A percentile compares a stretch with the other conserved stretches of the same genome.
Conservation (phyloP, 2,888 invertebrate genomes). For the Vanessa cardui region DNA sequence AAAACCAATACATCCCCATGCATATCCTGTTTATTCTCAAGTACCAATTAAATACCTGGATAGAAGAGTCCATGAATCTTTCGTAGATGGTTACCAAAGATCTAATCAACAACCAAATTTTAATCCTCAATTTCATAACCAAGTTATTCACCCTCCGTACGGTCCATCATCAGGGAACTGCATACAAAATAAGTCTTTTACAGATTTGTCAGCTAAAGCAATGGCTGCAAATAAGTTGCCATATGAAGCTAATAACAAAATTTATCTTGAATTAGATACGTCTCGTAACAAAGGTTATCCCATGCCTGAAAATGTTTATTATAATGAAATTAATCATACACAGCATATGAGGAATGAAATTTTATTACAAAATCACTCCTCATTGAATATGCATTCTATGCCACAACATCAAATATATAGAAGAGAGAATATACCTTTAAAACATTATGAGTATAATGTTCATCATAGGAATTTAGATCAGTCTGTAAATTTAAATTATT, state of each 20-base stretch:
- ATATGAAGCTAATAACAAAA: constrained; percentile 63
- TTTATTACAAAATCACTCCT: constrained; percentile 60
- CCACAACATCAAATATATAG: constrained; percentile 64
- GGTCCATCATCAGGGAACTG: constrained; percentile 60
- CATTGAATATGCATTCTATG: constrained; percentile 59
- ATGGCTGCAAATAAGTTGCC: constrained; percentile 61
- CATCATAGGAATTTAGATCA: constrained; percentile 65
- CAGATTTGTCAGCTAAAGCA: constrained; percentile 60
- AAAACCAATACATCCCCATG: constrained; percentile 62
- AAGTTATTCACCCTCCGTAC: constrained; percentile 66
- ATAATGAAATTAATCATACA: constrained; percentile 62
- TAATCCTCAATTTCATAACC: constrained; percentile 63
- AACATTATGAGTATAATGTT: constrained; percentile 65
- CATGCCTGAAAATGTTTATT: constrained; percentile 60
- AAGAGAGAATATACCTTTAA: constrained; percentile 61
- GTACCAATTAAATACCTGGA: constrained; percentile 68
- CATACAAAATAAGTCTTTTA: constrained; percentile 65
- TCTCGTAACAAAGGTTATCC: constrained; percentile 59
- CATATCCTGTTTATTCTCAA: constrained; percentile 65
- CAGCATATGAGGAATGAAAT: constrained; percentile 62
- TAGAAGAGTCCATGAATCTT: constrained; percentile 62
- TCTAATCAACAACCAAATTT: constrained; percentile 60
- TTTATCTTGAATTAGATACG: constrained; percentile 67
- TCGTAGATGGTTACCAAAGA: constrained; percentile 69
- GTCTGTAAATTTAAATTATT: constrained; percentile 55